Evolutionary conservation across 2,888 invertebrate genomes (phyloP).

Genomic region (Nysson spinosus): DNA sequence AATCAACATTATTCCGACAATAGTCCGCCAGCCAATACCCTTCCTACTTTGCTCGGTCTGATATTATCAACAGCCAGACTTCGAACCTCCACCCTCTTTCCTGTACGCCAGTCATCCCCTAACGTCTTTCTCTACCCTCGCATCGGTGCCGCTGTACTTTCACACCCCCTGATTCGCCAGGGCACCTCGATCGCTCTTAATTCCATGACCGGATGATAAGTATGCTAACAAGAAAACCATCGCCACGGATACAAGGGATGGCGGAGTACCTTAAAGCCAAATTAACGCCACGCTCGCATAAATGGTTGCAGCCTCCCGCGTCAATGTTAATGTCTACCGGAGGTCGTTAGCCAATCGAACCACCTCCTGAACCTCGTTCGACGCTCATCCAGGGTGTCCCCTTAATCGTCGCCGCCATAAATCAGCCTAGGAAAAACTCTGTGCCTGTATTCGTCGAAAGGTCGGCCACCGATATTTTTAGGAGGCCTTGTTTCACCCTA

Average conservation of each 20-base stretch:
- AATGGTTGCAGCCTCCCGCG: conserved; percentile 64
- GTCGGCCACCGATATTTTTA: conserved; percentile 19
- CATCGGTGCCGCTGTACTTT: conserved; percentile 48
- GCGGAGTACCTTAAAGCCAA: conserved; percentile 59
- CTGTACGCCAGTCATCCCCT: conserved; percentile 49
- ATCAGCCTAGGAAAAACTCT: conserved; percentile 51
- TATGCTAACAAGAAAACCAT: conserved; percentile 75
- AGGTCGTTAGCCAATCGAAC: conserved; percentile 71
- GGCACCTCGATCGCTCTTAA: conserved; percentile 67
- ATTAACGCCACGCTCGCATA: conserved; percentile 72
- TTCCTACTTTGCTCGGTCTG: conserved; percentile 60
- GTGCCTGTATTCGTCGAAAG: conserved; percentile 16
- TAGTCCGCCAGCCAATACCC: conserved; percentile 76
- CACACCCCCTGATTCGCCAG: conserved; percentile 55
- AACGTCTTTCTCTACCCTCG: conserved; percentile 62
- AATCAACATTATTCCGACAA: conserved; percentile 77
- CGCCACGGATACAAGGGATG: conserved; percentile 41
- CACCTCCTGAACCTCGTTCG: conserved; percentile 48
- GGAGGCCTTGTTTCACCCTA: background rate
- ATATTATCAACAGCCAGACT: conserved; percentile 74
- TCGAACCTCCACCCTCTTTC: conserved; percentile 18
- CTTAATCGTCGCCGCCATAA: conserved; percentile 60
- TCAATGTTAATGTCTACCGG: conserved; percentile 71
- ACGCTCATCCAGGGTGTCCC: conserved; percentile 51
- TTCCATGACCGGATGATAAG: conserved; percentile 74